Evolutionary conservation across 2,113 vertebrate species (phyloP).

Genomic region (Carettochelys insculpta): DNA sequence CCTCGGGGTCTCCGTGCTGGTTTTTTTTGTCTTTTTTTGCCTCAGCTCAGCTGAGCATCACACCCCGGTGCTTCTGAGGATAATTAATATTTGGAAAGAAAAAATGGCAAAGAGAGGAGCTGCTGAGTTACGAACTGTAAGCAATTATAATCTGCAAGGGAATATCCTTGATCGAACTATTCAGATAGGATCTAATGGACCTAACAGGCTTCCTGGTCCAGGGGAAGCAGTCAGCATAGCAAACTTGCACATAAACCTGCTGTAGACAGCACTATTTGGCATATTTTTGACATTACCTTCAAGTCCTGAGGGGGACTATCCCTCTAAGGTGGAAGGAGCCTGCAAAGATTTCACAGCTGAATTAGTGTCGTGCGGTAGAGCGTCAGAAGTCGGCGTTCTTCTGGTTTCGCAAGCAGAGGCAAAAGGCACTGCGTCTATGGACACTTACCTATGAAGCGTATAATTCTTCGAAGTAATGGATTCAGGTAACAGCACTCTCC

Average conservation of each 20-base stretch:
- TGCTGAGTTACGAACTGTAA: conserved; percentile 44
- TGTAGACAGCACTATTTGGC: conserved; percentile 18
- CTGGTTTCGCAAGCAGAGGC: neutral
- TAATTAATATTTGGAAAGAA: conserved; percentile 47
- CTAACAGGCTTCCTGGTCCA: conserved; percentile 24
- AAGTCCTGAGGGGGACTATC: conserved; percentile 24
- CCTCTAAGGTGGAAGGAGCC: conserved; percentile 42
- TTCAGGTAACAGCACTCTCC: conserved; percentile 99
- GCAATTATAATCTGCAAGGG: conserved; percentile 16
- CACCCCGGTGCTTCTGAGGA: conserved; percentile 16
- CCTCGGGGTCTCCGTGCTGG: neutral
- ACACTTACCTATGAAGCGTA: conserved; percentile 93
- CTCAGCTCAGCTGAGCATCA: conserved; percentile 12
- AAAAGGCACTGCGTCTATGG: neutral
- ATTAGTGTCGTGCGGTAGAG: conserved; percentile 12
- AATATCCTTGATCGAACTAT: conserved; percentile 41
- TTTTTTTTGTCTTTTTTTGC: neutral
- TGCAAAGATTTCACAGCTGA: conserved; percentile 51
- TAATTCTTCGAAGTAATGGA: conserved; percentile 92
- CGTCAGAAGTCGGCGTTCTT: neutral
- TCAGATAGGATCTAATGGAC: conserved; percentile 27
- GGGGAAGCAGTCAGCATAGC: conserved; percentile 47
- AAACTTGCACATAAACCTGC: conserved; percentile 17
- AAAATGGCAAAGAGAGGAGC: conserved; percentile 25
- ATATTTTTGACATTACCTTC: conserved; percentile 43